Percentiles rank a stretch among this genome's conserved stretches.
Evolutionary conservation across 1,140 invertebrate genomes (phyloP).

Genomic region (Bemisia tabaci): DNA sequence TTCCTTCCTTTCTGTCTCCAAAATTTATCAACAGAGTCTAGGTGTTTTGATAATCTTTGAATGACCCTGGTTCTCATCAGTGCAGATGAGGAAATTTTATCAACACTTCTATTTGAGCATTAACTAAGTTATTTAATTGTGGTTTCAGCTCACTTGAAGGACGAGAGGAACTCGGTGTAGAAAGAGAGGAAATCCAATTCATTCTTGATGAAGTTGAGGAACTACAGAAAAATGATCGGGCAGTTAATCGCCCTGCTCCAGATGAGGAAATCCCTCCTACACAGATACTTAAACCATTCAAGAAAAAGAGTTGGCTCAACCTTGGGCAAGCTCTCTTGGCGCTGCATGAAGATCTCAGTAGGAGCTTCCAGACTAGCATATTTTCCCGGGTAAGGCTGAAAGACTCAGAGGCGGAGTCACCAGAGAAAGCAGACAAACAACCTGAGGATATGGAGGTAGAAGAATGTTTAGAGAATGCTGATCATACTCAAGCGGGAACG

Average conservation of each 20-base stretch:
- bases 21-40: too few species aligned
- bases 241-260: not conserved
- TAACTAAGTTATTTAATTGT: too few species aligned
- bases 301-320: not conserved
- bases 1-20: too few species aligned
- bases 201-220: not conserved
- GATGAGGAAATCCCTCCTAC: not conserved
- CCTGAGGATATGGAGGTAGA: not conserved
- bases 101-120: too few species aligned
- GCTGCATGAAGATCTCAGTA: slow-evolving; percentile 1
- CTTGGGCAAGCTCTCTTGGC: slow-evolving; percentile 2
- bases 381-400: too few species aligned
- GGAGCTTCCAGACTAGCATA: too few species aligned
- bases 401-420: not conserved
- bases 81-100: too few species aligned
- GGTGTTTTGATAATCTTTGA: too few species aligned
- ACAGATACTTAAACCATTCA: not conserved
- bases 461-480: not conserved
- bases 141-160: not conserved
- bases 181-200: not conserved
- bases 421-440: not conserved
- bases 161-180: not conserved
- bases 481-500: not conserved
- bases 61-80: too few species aligned
- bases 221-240: not conserved